Base-by-base conservation (phyloP, 1,140 invertebrate genomes). In the Pseudomyrmex sp. region DNA sequence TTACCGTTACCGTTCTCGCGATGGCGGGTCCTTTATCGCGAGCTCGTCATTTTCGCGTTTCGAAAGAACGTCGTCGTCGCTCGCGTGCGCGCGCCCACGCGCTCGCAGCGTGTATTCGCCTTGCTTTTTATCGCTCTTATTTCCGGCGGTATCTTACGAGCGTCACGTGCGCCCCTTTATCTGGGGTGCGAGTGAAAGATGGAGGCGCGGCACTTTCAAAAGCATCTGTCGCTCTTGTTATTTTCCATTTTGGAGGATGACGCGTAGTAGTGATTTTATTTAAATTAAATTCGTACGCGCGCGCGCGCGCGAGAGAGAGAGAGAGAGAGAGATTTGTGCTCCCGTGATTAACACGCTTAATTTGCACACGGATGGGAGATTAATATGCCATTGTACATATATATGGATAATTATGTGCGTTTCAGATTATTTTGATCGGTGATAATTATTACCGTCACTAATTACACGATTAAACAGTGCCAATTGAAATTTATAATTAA, bases 51-150 rank as follows among this genome's bases (percentile, higher is more conserved):
- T 83, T 85, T 88, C 69, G 69, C 52, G 61, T 82, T 77, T 69
- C 61, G 54, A 48, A 35, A 50, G 69, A 10, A 61, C 23, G 63
- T 48, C 61, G 68, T 7, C 61, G 68, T 7, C 35, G 35, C 0
- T 35, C 35, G 35, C 35, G 35, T 7, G 35, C 5, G 35, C 35
- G 35, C 26, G 26, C 1, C 1, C 1, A 23, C 20, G 20, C 5
- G 35, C 35, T 35, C 44, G 35, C 12, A 23, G 26, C 54, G 59
- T n/a, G 9, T 87, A 70, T 84, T 87, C 83, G 59, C 85, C 23
- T 26, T 66, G 74, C 61, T 88, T 87, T 87, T 88, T 79, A 87
- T 87, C 86, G 58, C 80, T 88, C 66, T 88, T 84, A 75, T 84
- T 74, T 75, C n/a, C 23, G 35, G 52, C 23, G 50, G 23, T 35